phyloP scores from a whole-genome alignment of 2,113 vertebrate genomes.

The Ceratotherium simum region DNA sequence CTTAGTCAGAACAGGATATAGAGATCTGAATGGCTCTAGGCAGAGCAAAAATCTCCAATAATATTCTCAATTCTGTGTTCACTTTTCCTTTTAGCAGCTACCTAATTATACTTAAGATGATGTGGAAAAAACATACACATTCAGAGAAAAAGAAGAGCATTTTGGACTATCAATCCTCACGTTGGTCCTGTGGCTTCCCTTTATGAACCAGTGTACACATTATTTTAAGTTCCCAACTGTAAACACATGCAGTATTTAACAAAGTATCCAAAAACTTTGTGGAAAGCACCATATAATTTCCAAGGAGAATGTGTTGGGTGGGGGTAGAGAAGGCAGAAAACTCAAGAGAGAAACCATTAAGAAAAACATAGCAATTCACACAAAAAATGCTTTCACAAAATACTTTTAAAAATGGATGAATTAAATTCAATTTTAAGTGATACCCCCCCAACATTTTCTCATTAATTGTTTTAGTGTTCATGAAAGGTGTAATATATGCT shows the following conservation, averaged over 20 bases:
- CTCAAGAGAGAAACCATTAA: background rate
- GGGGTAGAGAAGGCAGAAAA: background rate
- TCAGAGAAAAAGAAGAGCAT: conserved; percentile 34
- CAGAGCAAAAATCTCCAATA: background rate
- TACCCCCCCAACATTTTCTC: background rate
- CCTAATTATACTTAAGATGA: background rate
- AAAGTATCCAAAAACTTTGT: conserved; percentile 29
- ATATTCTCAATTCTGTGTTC: background rate
- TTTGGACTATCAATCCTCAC: background rate
- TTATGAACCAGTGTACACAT: background rate
- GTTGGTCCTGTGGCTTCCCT: background rate
- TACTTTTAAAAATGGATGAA: conserved; percentile 24
- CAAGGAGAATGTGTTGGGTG: background rate
- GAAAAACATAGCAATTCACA: conserved; percentile 36
- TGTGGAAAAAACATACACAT: background rate
- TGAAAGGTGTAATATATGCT: background rate
- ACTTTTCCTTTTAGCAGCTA: conserved; percentile 23
- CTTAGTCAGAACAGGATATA: background rate
- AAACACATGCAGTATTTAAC: conserved; percentile 3
- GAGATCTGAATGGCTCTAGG: background rate
- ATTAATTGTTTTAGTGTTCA: conserved; percentile 38
- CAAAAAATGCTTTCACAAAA: conserved; percentile 49
- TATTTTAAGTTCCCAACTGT: conserved; percentile 49
- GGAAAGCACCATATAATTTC: conserved; percentile 21
- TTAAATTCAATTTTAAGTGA: conserved; percentile 43